Evolutionary conservation across 1,140 invertebrate genomes (phyloP).

Genomic region (Acyrthosiphon pisum): DNA sequence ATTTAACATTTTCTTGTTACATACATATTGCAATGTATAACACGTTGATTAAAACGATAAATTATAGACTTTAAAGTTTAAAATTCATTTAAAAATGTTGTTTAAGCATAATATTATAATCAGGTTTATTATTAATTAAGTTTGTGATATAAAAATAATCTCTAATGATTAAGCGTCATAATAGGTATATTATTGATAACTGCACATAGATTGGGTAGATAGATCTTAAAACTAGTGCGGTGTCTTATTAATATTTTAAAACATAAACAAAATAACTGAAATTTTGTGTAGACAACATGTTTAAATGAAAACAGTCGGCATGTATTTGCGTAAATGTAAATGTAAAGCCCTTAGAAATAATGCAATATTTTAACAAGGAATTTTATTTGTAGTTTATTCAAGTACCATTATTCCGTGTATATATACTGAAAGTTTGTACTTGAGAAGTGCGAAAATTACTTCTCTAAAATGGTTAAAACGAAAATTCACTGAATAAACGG

Average conservation of each 20-base stretch:
- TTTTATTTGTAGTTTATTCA: conserved; percentile 25
- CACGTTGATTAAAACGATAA: not conserved
- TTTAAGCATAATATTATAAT: not conserved
- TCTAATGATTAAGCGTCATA: too few species aligned
- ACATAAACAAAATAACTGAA: not conserved
- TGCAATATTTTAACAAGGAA: not conserved
- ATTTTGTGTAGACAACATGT: not conserved
- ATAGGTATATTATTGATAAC: too few species aligned
- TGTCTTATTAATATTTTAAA: not conserved
- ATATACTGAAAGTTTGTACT: not conserved
- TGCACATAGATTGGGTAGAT: not conserved
- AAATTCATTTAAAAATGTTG: not conserved
- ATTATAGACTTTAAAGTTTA: not conserved
- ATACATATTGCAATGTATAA: not conserved
- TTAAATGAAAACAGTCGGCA: not conserved
- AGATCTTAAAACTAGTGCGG: not conserved
- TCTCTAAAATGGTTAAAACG: conserved; percentile 4
- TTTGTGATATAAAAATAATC: not conserved
- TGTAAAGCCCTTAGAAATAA: not conserved
- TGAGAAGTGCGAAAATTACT: not conserved
- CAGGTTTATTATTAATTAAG: not conserved
- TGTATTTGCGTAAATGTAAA: not conserved
- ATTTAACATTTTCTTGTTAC: not conserved
- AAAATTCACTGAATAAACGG: not conserved
- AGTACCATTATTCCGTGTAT: not conserved